Conservation (phyloP, 2,888 invertebrate species). For the Tryphoninae sp. region DNA sequence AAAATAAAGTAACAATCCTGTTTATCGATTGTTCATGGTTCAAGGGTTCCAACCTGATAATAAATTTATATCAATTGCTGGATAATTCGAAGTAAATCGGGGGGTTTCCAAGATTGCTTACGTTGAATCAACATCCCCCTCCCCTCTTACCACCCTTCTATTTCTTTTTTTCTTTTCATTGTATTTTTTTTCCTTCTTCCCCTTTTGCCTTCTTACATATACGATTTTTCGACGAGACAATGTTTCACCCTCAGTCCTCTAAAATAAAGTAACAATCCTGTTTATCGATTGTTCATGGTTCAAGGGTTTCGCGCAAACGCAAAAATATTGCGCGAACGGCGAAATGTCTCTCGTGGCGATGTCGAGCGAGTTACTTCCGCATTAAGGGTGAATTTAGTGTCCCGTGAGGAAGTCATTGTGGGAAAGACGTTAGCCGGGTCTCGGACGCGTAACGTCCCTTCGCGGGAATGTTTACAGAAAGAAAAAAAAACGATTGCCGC, state of each 20-base stretch:
- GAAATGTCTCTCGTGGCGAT: constrained; percentile 46
- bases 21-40: too few species aligned
- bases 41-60: too few species aligned
- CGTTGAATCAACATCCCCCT: constrained; percentile 41
- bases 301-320: neutral
- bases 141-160: neutral
- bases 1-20: too few species aligned
- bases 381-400: constrained; percentile 52
- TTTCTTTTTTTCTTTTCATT: constrained; percentile 33
- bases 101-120: constrained; percentile 48
- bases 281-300: neutral
- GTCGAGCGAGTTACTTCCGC: constrained; percentile 64
- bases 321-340: neutral
- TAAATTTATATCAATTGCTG: constrained; percentile 76
- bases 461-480: neutral
- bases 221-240: too few species aligned
- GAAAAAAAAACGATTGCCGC: constrained; percentile 11
- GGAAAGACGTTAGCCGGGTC: neutral
- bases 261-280: neutral
- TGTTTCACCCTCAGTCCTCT: neutral
- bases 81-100: constrained; percentile 72
- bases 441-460: neutral
- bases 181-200: constrained; percentile 13
- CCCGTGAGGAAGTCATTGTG: constrained; percentile 47
- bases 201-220: neutral